Evolutionary conservation across 2,888 invertebrate species (phyloP).

Genomic region (Eledona agricola): DNA sequence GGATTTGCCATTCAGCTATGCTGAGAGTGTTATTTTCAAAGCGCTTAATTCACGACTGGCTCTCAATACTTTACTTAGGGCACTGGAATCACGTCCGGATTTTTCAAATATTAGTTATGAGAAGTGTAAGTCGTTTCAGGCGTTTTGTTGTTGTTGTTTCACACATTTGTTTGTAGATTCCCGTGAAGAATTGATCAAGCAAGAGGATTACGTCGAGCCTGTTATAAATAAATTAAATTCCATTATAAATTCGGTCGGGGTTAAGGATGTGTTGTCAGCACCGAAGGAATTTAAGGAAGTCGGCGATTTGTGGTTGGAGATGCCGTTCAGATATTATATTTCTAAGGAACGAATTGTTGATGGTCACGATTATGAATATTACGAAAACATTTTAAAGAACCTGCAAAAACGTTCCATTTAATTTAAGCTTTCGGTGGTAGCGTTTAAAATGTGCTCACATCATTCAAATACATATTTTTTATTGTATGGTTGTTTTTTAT

Average conservation of each 20-base stretch:
- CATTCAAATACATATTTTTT: too few species aligned
- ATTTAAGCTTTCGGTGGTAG: too few species aligned
- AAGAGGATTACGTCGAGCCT: conserved; percentile 42
- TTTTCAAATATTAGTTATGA: conserved; percentile 2
- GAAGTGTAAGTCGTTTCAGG: conserved; percentile 33
- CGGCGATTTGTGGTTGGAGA: conserved; percentile 45
- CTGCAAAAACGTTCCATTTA: too few species aligned
- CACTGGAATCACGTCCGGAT: conserved; percentile 7
- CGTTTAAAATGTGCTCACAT: too few species aligned
- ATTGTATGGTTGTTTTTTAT: too few species aligned
- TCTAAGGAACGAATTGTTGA: conserved; percentile 39
- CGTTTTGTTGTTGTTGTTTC: conserved; percentile 16
- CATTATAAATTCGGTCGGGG: conserved; percentile 39
- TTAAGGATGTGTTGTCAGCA: conserved; percentile 37
- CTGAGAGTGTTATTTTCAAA: conserved; percentile 42
- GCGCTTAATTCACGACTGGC: conserved; percentile 39
- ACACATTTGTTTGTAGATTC: too few species aligned
- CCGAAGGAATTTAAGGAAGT: conserved; percentile 35
- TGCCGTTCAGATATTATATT: conserved; percentile 46
- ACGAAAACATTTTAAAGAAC: conserved; percentile 42
- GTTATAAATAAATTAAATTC: conserved; percentile 40
- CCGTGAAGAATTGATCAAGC: conserved; percentile 37
- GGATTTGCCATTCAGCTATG: conserved; percentile 41
- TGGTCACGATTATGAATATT: conserved; percentile 43
- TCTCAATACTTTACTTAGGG: conserved; percentile 36